phyloP scores from a whole-genome alignment of 2,113 vertebrate genomes.

The Trachemys scripta region DNA sequence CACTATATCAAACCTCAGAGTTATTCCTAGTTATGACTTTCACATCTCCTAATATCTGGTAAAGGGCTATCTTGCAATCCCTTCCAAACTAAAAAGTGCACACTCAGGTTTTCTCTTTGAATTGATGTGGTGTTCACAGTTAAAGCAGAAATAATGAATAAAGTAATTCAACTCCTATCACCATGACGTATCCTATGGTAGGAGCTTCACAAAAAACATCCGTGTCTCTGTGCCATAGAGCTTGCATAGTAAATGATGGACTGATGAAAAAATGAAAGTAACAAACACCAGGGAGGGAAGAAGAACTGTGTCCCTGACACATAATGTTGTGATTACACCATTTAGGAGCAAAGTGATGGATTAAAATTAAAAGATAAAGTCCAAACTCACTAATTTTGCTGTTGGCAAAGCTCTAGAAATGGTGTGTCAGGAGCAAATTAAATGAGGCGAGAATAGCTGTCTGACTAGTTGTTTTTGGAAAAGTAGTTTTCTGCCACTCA shows the following conservation, averaged over 20 bases:
- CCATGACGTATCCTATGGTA: neutral
- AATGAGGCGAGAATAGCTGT: slow-evolving; percentile 50
- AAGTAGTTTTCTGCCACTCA: neutral
- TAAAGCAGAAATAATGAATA: neutral
- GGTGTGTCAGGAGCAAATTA: slow-evolving; percentile 58
- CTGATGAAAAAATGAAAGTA: neutral
- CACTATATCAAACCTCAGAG: neutral
- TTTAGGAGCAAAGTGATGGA: slow-evolving; percentile 19
- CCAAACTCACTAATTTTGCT: slow-evolving; percentile 44
- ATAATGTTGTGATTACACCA: accelerated
- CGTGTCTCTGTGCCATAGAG: neutral
- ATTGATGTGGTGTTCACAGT: neutral
- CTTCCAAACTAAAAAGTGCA: neutral
- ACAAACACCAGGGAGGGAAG: neutral
- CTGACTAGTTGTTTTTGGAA: slow-evolving; percentile 20
- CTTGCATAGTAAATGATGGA: neutral
- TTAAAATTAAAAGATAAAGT: slow-evolving; percentile 19
- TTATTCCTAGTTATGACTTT: neutral
- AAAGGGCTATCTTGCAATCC: neutral
- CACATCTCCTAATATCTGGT: neutral
- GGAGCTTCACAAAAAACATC: neutral
- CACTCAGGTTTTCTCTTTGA: neutral
- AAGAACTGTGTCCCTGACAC: neutral
- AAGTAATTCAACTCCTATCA: neutral
- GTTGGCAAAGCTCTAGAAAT: slow-evolving; percentile 38